These are phyloP conservation scores for Camponotus pennsylvanicus DNA, from an alignment of 1,140 invertebrate species.

Conservation along the genomic window DNA sequence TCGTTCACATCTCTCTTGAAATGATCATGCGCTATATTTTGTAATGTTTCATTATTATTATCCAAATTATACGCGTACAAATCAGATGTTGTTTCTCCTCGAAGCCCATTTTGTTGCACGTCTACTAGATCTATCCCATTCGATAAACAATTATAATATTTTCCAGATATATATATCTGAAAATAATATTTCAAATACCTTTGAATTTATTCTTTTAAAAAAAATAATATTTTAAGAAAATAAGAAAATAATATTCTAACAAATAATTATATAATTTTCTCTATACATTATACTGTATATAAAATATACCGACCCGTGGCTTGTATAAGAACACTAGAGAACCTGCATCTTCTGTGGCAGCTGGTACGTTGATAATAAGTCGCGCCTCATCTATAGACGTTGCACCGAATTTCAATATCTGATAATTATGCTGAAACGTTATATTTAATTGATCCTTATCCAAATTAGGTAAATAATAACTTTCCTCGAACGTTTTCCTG, in stretches of 20 bases:
- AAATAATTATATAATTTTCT: neutral
- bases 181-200: constrained; percentile 29
- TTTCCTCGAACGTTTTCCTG: constrained; percentile 81
- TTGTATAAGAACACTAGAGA: constrained; percentile 62
- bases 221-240: neutral
- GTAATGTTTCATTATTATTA: neutral
- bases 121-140: neutral
- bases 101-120: neutral
- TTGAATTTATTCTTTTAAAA: neutral
- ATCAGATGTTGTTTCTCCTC: neutral
- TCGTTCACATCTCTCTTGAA: neutral
- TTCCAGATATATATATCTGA: constrained; percentile 71
- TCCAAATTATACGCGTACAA: neutral
- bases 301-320: constrained; percentile 63
- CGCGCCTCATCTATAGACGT: constrained; percentile 77
- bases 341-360: constrained; percentile 31
- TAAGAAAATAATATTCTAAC: neutral
- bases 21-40: neutral
- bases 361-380: constrained; percentile 71
- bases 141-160: constrained; percentile 60
- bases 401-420: constrained; percentile 77
- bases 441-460: constrained; percentile 61
- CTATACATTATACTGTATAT: neutral
- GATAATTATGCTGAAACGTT: constrained; percentile 77
- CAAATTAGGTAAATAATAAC: constrained; percentile 72